Evolutionary conservation across 2,888 invertebrate genomes (phyloP).

Genomic region (Pyrrhopygopsis socrates): DNA sequence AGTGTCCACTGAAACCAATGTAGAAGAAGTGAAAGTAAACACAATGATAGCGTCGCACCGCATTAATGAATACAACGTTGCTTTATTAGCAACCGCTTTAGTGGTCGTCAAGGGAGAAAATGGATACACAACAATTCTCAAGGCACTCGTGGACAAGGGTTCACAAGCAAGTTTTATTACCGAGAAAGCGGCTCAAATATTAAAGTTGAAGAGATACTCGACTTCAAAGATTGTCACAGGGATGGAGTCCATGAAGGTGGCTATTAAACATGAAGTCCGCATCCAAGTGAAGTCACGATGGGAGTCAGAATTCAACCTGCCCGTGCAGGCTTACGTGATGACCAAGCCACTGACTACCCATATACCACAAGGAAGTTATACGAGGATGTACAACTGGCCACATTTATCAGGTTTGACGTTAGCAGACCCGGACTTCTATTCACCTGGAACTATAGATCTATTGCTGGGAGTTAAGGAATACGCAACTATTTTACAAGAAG

Average conservation of each 20-base stretch:
- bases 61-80: conserved; percentile 5
- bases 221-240: background rate
- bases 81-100: conserved; percentile 28
- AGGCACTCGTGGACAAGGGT: conserved; percentile 67
- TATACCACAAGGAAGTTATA: too few relatives aligned
- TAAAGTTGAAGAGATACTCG: conserved; percentile 48
- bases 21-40: conserved; percentile 39
- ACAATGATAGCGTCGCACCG: conserved; percentile 64
- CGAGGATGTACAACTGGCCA: too few relatives aligned
- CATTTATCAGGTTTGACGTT: too few relatives aligned
- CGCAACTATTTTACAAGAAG: too few relatives aligned
- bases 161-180: conserved; percentile 76
- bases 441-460: too few relatives aligned
- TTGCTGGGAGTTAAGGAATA: too few relatives aligned
- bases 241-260: conserved; percentile 7
- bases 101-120: background rate
- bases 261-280: background rate
- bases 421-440: too few relatives aligned
- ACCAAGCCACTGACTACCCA: too few relatives aligned
- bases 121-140: conserved; percentile 37
- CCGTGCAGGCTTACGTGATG: conserved; percentile 19
- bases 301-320: conserved; percentile 5
- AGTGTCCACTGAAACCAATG: conserved; percentile 19
- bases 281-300: conserved; percentile 12
- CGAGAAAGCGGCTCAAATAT: conserved; percentile 70